phyloP scores from a whole-genome alignment of 1,140 invertebrate species.

The Laupala kohalensis region DNA sequence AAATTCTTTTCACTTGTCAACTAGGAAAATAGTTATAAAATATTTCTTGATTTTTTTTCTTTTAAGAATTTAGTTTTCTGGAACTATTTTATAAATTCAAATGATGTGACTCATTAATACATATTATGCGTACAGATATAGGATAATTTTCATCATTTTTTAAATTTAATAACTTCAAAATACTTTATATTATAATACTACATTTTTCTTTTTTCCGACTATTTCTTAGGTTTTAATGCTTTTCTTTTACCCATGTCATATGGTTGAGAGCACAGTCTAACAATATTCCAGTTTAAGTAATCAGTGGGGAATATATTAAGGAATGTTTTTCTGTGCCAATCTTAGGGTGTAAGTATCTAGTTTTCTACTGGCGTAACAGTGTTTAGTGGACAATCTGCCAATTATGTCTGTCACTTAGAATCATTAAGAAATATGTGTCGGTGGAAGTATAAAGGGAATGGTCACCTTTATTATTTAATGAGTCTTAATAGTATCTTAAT shows the following conservation, averaged over 20 bases:
- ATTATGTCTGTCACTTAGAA: conserved; percentile 1
- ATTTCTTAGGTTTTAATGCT: neutral
- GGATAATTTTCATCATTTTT: too few species aligned
- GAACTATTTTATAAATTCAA: too few species aligned
- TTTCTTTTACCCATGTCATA: neutral
- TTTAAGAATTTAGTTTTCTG: too few species aligned
- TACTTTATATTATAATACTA: too few species aligned
- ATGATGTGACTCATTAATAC: too few species aligned
- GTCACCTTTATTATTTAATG: conserved; percentile 1
- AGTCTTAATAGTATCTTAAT: conserved; percentile 1
- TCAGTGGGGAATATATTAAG: conserved; percentile 2
- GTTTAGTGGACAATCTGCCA: conserved; percentile 8
- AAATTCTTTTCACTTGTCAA: too few species aligned
- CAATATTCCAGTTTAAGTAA: neutral
- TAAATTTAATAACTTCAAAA: too few species aligned
- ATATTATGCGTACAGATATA: too few species aligned
- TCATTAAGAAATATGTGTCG: neutral
- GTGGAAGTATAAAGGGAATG: neutral
- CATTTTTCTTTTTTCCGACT: too few species aligned
- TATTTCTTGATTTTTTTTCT: too few species aligned
- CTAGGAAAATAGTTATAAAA: too few species aligned
- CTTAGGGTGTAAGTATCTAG: conserved; percentile 14
- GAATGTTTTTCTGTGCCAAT: conserved; percentile 15
- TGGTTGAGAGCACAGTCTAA: neutral
- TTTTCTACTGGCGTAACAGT: conserved; percentile 13